These are phyloP conservation scores for Lydus trimaculatus DNA, from an alignment of 2,888 invertebrate genomes.

Conservation along the genomic window DNA sequence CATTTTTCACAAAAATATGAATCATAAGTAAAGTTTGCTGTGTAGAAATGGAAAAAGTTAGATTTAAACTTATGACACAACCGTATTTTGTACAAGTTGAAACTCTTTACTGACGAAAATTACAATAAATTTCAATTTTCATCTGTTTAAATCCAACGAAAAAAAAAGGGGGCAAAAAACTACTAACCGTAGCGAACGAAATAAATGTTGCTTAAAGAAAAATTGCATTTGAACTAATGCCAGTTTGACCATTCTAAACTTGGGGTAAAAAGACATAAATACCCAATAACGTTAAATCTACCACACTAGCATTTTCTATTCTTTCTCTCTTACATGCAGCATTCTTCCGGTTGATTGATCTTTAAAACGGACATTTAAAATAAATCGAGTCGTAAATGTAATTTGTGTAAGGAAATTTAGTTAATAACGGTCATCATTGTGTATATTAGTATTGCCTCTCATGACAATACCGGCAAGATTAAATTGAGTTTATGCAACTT, in stretches of 20 bases:
- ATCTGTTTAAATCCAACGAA: not conserved
- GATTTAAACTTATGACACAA: not conserved
- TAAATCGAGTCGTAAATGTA: not conserved
- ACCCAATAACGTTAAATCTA: not conserved
- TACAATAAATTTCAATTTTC: not conserved
- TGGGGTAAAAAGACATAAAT: not conserved
- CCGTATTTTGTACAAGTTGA: not conserved
- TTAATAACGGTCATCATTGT: not conserved
- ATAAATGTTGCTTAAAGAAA: not conserved
- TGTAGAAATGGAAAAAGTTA: not conserved
- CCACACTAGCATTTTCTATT: not conserved
- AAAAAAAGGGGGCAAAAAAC: too few relatives aligned
- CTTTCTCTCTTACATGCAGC: not conserved
- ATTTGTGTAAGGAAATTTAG: not conserved
- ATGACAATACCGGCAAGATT: too few relatives aligned
- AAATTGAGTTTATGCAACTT: too few relatives aligned
- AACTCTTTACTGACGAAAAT: not conserved
- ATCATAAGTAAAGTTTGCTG: not conserved
- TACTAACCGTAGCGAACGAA: not conserved
- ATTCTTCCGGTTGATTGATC: not conserved
- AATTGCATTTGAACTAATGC: not conserved
- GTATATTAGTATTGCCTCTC: not conserved
- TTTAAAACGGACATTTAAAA: not conserved
- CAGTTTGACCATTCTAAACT: too few relatives aligned
- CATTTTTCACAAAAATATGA: not conserved